phyloP scores from a whole-genome alignment of 2,888 invertebrate species.

The Drymonia ruficornis region DNA sequence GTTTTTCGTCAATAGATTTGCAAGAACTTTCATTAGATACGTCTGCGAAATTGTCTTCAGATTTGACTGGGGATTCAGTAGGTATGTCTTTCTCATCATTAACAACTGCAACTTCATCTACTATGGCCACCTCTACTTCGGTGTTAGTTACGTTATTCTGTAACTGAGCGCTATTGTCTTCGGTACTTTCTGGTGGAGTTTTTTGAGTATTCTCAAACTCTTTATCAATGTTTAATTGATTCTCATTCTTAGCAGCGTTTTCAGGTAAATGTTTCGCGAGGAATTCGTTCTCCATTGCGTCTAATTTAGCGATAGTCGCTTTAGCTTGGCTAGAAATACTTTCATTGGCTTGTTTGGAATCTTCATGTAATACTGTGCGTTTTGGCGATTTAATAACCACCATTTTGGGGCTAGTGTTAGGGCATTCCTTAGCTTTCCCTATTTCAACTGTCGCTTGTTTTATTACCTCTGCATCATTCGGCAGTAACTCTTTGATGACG shows the following conservation, averaged over 20 bases:
- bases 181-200: conserved; percentile 6
- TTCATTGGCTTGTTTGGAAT: conserved; percentile 31
- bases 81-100: conserved; percentile 43
- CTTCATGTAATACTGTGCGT: conserved; percentile 42
- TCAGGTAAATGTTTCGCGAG: conserved; percentile 59
- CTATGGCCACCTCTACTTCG: conserved; percentile 9
- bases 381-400: conserved; percentile 72
- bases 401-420: conserved; percentile 63
- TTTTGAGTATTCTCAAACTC: conserved; percentile 39
- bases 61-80: conserved; percentile 61
- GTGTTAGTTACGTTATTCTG: not conserved
- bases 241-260: conserved; percentile 65
- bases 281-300: conserved; percentile 73
- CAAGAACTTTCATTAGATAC: conserved; percentile 66
- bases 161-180: conserved; percentile 6
- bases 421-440: conserved; percentile 72
- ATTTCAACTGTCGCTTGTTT: conserved; percentile 56
- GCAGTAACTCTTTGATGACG: conserved; percentile 12
- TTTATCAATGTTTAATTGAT: conserved; percentile 62
- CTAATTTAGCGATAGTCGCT: conserved; percentile 61
- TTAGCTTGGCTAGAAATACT: conserved; percentile 61
- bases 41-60: conserved; percentile 72
- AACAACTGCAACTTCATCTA: conserved; percentile 8
- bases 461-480: conserved; percentile 18
- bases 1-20: conserved; percentile 50